Evolutionary conservation across 2,888 invertebrate species (phyloP).

Genomic region (Ectemnius lituratus): DNA sequence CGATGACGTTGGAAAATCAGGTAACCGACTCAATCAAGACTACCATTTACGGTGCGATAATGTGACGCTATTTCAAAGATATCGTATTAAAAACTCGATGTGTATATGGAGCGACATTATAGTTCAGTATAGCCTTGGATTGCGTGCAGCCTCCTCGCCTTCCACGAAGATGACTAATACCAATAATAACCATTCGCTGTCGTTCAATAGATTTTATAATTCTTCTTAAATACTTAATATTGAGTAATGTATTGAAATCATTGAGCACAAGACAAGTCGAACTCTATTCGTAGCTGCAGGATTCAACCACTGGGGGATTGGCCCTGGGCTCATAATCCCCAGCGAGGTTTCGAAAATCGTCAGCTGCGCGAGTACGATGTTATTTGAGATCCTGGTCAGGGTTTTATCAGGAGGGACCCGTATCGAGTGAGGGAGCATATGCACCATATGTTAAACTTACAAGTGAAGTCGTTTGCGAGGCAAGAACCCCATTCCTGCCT

Average conservation of each 20-base stretch:
- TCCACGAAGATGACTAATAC: constrained; percentile 11
- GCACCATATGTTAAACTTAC: constrained; percentile 81
- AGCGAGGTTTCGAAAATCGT: constrained; percentile 20
- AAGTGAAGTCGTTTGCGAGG: constrained; percentile 89
- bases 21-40: constrained; percentile 1
- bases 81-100: constrained; percentile 40
- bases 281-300: too few species aligned
- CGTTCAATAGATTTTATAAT: too few species aligned
- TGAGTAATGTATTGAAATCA: too few species aligned
- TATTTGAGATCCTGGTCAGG: neutral
- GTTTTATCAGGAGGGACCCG: constrained; percentile 5
- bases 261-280: too few species aligned
- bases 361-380: constrained; percentile 19
- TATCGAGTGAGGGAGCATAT: constrained; percentile 35
- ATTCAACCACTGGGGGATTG: too few species aligned
- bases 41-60: constrained; percentile 33
- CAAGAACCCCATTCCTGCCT: constrained; percentile 92
- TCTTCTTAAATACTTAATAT: too few species aligned
- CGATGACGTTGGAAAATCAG: constrained; percentile 6
- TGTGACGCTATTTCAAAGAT: constrained; percentile 43
- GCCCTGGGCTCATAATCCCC: too few species aligned
- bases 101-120: constrained; percentile 32
- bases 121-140: constrained; percentile 17
- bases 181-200: neutral
- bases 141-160: constrained; percentile 13